Conservation (phyloP, 2,797 vertebrate species). For the Rhynchonycteris naso region DNA sequence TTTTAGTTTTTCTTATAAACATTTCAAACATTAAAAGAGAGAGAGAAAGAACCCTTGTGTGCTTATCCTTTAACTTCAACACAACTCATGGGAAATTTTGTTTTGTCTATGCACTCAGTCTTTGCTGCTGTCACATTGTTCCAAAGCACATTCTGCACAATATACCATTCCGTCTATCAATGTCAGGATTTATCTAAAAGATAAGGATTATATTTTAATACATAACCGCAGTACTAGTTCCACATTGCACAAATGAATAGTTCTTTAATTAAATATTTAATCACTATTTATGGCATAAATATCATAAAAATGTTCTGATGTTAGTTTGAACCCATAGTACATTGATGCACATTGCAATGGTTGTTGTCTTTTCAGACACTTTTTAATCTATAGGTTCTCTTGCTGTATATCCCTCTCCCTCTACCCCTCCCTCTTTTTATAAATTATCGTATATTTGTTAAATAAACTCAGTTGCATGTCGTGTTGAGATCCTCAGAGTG, state of each 20-base stretch:
- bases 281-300: background rate
- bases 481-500: background rate
- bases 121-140: background rate
- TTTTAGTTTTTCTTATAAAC: background rate
- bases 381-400: background rate
- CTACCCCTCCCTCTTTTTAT: background rate
- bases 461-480: background rate
- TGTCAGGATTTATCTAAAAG: background rate
- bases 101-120: background rate
- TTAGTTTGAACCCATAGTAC: background rate
- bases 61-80: background rate
- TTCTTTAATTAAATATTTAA: background rate
- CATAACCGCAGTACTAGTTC: background rate
- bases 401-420: background rate
- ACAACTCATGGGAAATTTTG: background rate
- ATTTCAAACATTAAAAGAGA: background rate
- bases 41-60: background rate
- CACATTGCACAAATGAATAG: background rate
- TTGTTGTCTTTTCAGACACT: background rate
- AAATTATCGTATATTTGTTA: background rate
- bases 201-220: background rate
- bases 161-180: background rate
- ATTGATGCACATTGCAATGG: too few species aligned
- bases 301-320: background rate
- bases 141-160: background rate